Conservation (phyloP, 2,888 invertebrate species). For the Nomada flava region DNA sequence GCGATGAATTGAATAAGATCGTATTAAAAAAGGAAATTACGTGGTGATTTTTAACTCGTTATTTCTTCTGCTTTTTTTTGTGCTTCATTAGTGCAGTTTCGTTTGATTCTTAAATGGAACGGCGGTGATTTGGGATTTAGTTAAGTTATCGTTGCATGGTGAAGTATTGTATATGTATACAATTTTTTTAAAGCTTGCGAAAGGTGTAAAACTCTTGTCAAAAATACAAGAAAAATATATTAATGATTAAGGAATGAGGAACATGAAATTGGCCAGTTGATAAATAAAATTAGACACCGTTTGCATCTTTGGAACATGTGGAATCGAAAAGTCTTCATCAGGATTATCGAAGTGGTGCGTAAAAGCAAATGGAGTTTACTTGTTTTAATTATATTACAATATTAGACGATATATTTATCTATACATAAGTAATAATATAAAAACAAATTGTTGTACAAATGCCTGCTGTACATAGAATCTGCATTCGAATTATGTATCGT, state of each 20-base stretch:
- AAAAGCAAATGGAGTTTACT: background rate
- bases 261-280: background rate
- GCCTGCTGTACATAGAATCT: background rate
- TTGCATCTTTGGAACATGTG: constrained; percentile 76
- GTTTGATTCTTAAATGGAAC: too few relatives aligned
- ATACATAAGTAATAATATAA: background rate
- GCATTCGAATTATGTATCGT: background rate
- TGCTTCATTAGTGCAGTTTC: too few relatives aligned
- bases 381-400: background rate
- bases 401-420: background rate
- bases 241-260: background rate
- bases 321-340: constrained; percentile 82
- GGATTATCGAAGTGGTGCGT: constrained; percentile 82
- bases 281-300: background rate
- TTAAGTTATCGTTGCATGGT: background rate
- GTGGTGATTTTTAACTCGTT: too few relatives aligned
- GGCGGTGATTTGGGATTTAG: background rate
- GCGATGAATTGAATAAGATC: background rate
- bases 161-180: background rate
- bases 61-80: background rate
- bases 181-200: background rate
- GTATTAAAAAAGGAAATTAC: too few relatives aligned
- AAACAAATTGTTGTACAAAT: too few relatives aligned
- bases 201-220: too few relatives aligned
- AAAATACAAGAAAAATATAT: too few relatives aligned